phyloP scores from a whole-genome alignment of 2,113 vertebrate species.

The Lonchura striata region DNA sequence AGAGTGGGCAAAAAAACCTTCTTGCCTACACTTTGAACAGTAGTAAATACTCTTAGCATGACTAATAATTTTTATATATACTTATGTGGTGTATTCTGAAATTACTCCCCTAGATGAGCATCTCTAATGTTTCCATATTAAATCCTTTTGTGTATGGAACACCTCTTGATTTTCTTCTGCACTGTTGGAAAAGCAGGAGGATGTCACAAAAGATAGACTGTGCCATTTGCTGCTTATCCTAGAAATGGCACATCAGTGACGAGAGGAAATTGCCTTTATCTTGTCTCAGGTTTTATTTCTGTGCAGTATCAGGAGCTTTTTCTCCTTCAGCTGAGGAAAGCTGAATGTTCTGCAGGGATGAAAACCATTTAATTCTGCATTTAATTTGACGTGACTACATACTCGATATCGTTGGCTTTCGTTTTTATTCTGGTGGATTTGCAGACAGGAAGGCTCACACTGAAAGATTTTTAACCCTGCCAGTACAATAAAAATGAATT shows the following conservation, averaged over 20 bases:
- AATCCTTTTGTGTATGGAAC: background rate
- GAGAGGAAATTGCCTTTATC: conserved; percentile 26
- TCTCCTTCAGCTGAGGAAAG: background rate
- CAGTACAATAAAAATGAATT: conserved; percentile 23
- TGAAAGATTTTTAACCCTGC: conserved; percentile 20
- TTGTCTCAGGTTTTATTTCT: conserved; percentile 4
- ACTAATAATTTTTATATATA: background rate
- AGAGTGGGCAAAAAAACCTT: background rate
- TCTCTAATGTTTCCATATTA: background rate
- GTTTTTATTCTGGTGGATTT: conserved; percentile 27
- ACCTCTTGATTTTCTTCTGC: background rate
- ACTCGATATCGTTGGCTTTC: background rate
- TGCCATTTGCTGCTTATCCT: background rate
- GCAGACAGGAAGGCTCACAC: background rate
- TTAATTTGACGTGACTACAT: background rate
- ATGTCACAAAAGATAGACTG: background rate
- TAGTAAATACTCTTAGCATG: background rate
- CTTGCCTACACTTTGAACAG: background rate
- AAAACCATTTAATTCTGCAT: conserved; percentile 2
- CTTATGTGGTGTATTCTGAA: background rate
- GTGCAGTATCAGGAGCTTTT: background rate
- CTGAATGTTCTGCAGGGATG: background rate
- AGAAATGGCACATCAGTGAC: background rate
- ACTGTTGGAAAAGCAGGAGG: background rate
- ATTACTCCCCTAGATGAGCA: background rate